Conservation (phyloP, 2,797 vertebrate species). For the Enteromius thamalakanensis region DNA sequence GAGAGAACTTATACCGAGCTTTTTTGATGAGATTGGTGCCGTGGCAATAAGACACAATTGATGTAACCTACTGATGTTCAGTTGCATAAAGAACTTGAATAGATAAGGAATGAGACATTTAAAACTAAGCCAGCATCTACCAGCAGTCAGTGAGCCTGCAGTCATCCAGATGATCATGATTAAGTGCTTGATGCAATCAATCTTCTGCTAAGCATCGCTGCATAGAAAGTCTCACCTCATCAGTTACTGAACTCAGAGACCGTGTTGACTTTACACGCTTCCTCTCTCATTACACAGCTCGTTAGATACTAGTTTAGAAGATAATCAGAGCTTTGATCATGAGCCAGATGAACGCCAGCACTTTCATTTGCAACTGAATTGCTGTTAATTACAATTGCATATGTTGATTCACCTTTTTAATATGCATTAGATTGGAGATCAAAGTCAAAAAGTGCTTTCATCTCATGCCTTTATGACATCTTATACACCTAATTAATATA, state of each 20-base stretch:
- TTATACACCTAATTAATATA: neutral
- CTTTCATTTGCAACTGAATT: constrained; percentile 12
- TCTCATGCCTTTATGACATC: neutral
- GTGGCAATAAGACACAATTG: neutral
- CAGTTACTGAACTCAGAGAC: neutral
- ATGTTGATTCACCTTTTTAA: constrained; percentile 17
- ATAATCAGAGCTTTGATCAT: constrained; percentile 19
- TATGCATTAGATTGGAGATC: constrained; percentile 2
- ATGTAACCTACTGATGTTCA: neutral
- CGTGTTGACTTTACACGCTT: constrained; percentile 7
- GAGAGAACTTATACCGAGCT: neutral
- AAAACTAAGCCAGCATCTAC: neutral
- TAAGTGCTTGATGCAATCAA: constrained; percentile 32
- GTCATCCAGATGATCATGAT: constrained; percentile 19
- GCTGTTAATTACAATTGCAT: neutral
- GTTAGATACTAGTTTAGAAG: neutral
- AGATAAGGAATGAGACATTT: constrained; percentile 3
- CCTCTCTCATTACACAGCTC: constrained; percentile 15
- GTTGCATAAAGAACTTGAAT: neutral
- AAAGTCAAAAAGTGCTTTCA: constrained; percentile 3
- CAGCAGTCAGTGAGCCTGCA: neutral
- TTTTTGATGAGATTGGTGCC: neutral
- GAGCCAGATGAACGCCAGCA: neutral
- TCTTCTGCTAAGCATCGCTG: constrained; percentile 7
- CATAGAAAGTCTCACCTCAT: constrained; percentile 13